These are phyloP conservation scores for Epirrhoe tristata DNA, from an alignment of 2,888 invertebrate genomes.

Conservation along the genomic window DNA sequence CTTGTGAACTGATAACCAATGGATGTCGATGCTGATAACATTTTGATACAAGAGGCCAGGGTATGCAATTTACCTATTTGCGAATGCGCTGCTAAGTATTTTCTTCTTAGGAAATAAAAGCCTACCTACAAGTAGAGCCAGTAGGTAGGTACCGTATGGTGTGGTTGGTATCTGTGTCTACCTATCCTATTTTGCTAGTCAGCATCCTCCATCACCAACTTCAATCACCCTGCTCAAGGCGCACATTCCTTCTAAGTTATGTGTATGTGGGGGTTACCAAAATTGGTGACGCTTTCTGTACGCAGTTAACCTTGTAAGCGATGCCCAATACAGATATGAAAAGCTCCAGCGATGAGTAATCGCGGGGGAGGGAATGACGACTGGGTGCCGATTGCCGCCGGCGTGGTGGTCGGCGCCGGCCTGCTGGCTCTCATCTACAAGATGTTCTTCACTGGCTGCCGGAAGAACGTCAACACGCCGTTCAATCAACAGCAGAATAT, in stretches of 20 bases:
- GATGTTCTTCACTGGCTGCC: conserved; percentile 44
- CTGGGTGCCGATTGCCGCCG: conserved; percentile 59
- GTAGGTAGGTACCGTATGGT: not conserved
- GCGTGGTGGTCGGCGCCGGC: conserved; percentile 60
- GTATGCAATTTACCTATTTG: not conserved
- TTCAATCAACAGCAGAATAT: conserved; percentile 51
- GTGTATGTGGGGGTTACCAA: no score
- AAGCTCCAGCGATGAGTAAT: conserved; percentile 38
- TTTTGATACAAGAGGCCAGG: not conserved
- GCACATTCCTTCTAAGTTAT: no score
- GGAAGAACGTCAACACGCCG: conserved; percentile 15
- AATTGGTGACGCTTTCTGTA: no score
- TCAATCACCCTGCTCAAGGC: no score
- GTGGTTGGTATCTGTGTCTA: no score
- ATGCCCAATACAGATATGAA: not conserved
- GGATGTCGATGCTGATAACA: no score
- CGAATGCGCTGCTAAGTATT: no score
- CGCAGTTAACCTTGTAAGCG: no score
- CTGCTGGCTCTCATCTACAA: conserved; percentile 58
- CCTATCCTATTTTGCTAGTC: no score
- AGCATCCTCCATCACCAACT: no score
- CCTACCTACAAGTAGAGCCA: not conserved
- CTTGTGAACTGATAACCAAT: no score
- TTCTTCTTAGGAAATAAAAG: no score
- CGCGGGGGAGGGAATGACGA: conserved; percentile 22